phyloP scores from a whole-genome alignment of 2,113 vertebrate species.

The Mesitornis unicolor region DNA sequence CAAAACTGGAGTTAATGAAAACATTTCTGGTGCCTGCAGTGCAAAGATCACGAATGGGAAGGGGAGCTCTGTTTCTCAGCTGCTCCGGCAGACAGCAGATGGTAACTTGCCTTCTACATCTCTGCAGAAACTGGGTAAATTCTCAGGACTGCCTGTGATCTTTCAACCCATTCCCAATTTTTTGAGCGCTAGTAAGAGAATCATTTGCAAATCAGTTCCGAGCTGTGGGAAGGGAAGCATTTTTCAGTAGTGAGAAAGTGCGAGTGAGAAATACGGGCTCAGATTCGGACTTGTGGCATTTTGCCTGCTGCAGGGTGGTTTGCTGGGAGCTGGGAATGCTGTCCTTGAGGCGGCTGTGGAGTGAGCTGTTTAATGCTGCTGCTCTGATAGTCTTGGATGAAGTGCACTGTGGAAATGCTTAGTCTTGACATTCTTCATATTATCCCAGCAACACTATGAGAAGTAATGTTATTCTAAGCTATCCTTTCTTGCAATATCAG shows the following conservation, averaged over 20 bases:
- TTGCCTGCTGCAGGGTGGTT: background rate
- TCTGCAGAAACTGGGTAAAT: background rate
- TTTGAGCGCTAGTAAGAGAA: background rate
- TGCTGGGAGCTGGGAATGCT: background rate
- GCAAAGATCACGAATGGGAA: background rate
- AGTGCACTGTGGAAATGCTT: background rate
- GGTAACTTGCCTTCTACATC: constrained; percentile 1
- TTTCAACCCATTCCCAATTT: background rate
- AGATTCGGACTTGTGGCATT: background rate
- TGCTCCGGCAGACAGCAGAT: constrained; percentile 1
- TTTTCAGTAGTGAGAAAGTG: background rate
- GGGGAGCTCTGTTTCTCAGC: background rate
- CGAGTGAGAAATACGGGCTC: background rate
- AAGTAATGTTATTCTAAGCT: background rate
- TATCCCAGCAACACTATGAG: background rate
- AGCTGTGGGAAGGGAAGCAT: background rate
- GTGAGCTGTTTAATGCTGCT: background rate
- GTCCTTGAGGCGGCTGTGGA: background rate
- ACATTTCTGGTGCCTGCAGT: background rate
- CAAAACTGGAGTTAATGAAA: background rate
- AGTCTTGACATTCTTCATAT: background rate
- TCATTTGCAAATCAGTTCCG: background rate
- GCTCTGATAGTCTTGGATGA: background rate
- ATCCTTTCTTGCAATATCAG: background rate
- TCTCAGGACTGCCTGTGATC: background rate